These are phyloP conservation scores for Coturnix japonica DNA, from an alignment of 2,113 vertebrate species.

Conservation along the genomic window DNA sequence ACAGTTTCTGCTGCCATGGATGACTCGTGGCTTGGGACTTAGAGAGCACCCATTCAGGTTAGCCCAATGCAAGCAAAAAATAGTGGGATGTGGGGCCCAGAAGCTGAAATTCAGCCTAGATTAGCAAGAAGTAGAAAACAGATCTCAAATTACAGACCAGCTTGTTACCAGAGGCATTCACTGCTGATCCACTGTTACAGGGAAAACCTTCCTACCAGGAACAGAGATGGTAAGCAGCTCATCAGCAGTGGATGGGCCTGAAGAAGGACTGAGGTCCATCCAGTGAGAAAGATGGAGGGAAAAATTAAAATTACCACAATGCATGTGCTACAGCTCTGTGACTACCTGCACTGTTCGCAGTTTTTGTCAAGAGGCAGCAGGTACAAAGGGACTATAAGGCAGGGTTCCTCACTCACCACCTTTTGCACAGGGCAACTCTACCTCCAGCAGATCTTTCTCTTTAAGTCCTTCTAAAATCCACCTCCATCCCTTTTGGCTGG, in stretches of 20 bases:
- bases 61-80: not conserved
- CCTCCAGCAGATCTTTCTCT: not conserved
- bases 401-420: not conserved
- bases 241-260: not conserved
- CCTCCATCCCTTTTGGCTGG: not conserved
- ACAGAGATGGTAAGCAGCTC: not conserved
- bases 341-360: not conserved
- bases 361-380: not conserved
- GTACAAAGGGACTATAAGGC: not conserved
- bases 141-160: not conserved
- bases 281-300: accelerated
- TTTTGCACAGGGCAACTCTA: not conserved
- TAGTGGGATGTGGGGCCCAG: not conserved
- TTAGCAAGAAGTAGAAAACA: not conserved
- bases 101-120: not conserved
- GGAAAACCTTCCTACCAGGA: not conserved
- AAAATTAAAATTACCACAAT: not conserved
- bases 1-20: not conserved
- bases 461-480: not conserved
- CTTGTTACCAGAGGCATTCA: not conserved
- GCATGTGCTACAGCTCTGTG: not conserved
- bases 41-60: not conserved
- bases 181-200: accelerated
- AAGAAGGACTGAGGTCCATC: not conserved
- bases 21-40: not conserved